Evolutionary conservation across 2,888 invertebrate species (phyloP), one percentile per base, ranked within the genome.

Genomic region (Himalopsyche anomala): DNA sequence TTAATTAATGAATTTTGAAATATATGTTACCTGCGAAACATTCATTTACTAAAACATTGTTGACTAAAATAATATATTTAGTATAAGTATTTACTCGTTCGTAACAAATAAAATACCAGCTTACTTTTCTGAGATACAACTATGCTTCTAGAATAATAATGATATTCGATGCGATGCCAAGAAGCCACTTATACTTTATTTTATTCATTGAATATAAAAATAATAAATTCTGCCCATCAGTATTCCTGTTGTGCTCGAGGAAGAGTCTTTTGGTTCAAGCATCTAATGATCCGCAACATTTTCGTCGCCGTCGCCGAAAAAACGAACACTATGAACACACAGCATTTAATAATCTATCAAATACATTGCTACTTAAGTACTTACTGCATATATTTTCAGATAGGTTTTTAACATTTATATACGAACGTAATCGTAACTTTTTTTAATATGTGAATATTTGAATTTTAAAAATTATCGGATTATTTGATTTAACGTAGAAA

Each of bases 221-320:
- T 74, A 74, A 74, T 74, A 74, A 38, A 36, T 74, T 74, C 38
- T 28, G 15, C 82, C 8, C 51, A 62, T n/a, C 81, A 69, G 40
- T 81, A 84, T 81, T 84, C 69, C 42, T 19, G 42, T 40, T 42
- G 80, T 28, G 56, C 55, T 82, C 85, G 15, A 45, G 40, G 85
- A 81, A 85, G 54, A 19, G n/a, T 82, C 45, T 40, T 45, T 80
- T 56, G 56, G 55, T 55, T 74, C 80, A 55, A 4, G 17, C 55
- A 9, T 80, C 17, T 40, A 84, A 84, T 80, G 56, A 80, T 56
- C 45, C 56, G 45, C 42, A 51, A 54, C 54, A 28, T 62, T 17
- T 80, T 55, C 62, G 84, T 56, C 80, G 36, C 6, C 40, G 80
- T 38, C 38, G 15, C 54, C n/a, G 28, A 56, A 80, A 80, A 80